Evolutionary conservation across 2,113 vertebrate genomes (phyloP).

Genomic region (Spea multiplicata): DNA sequence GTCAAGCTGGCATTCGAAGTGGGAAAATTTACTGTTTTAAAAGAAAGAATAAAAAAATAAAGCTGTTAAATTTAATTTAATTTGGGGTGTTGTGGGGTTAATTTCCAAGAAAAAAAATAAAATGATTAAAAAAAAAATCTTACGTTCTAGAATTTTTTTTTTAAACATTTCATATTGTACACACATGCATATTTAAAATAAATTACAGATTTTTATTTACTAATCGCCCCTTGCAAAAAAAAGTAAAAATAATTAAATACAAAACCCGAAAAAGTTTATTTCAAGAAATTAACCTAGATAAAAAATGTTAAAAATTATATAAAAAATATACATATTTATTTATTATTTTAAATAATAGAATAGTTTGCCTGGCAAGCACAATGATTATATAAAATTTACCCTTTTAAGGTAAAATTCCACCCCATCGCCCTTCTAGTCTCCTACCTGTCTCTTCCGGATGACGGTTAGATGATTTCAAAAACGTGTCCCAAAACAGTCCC

Average conservation of each 20-base stretch:
- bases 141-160: no score
- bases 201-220: not conserved
- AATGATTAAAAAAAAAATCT: not conserved
- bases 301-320: not conserved
- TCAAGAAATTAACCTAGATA: not conserved
- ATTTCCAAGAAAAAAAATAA: not conserved
- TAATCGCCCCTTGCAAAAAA: no score
- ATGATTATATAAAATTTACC: not conserved
- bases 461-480: conserved; percentile 21
- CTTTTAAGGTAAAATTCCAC: not conserved
- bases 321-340: not conserved
- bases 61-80: not conserved
- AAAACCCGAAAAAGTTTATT: no score
- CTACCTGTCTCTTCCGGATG: conserved; percentile 40
- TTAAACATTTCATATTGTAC: no score
- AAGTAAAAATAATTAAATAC: not conserved
- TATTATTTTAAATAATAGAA: no score
- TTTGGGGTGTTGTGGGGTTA: no score
- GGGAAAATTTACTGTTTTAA: not conserved
- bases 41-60: not conserved
- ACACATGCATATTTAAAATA: not conserved
- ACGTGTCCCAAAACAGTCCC: conserved; percentile 22
- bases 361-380: no score
- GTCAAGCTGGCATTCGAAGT: conserved; percentile 23
- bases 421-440: not conserved